Evolutionary conservation across 2,113 vertebrate genomes (phyloP), one percentile per base, ranked within the genome.

Genomic region (Hipposideros armiger): DNA sequence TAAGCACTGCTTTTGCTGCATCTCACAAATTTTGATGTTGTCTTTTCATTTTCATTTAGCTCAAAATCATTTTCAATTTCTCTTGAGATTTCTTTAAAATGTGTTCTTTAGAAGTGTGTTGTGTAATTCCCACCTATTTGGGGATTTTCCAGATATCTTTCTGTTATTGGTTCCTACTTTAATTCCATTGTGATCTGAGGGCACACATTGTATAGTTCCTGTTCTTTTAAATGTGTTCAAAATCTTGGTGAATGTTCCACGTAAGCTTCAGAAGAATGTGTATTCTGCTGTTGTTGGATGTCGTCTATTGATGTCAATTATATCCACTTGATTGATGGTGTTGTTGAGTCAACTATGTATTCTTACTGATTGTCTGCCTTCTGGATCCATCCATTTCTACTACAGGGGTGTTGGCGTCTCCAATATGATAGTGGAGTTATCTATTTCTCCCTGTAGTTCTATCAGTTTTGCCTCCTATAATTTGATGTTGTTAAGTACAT

Each of bases 21-120:
- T 66, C 81, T 28, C 40, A 85, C 81, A 92, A 74, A 45, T 42
- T 76, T 84, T 66, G 70, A 45, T 84, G 40, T 58, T 54, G 47
- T 28, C 8, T 84, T 42, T 74, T 56, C 81, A 84, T 85, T 84
- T 92, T 84, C 47, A 66, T 40, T 74, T 74, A 85, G 15, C 62
- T 74, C 54, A 74, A 76, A 92, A 45, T 24, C 24, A 14, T 66
- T 24, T 64, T 42, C 26, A 66, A 13, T 54, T 84, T 54, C 22
- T 73, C 90, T 60, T 3, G 10, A 85, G 58, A n/a, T 66, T 85
- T 76, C 60, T 76, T 74, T 92, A 58, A 92, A 60, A 84, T 54
- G 69, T 84, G 58, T 64, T 84, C 54, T 67, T 90, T 56, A 64
- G 14, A 84, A 54, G 15, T 32, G 58, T 66, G 47, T 40, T 73